Percentiles rank a stretch among this genome's conserved stretches.
Evolutionary conservation across 23 tunicate genomes (phyloP).

Genomic region (Ascidia mentula): DNA sequence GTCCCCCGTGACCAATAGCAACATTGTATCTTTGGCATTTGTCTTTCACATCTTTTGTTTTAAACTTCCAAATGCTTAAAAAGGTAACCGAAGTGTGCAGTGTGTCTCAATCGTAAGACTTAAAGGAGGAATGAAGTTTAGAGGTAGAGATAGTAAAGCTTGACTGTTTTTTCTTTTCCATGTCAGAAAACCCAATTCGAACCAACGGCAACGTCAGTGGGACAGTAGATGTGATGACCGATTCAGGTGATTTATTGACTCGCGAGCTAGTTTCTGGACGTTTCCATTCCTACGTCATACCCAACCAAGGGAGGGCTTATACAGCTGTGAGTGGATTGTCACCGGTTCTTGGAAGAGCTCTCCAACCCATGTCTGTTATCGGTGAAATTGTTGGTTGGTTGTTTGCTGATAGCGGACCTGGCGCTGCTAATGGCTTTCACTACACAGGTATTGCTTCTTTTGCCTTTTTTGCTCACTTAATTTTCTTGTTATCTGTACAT

Average conservation of each 20-base stretch:
- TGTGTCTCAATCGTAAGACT: too few relatives aligned
- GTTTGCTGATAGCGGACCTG: slow-evolving; percentile 41
- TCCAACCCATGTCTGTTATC: slow-evolving; percentile 63
- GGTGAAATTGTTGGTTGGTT: slow-evolving; percentile 84
- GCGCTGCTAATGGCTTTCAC: slow-evolving; percentile 83
- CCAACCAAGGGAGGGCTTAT: slow-evolving; percentile 64
- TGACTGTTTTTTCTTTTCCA: not conserved
- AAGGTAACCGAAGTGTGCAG: too few relatives aligned
- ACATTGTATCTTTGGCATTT: too few relatives aligned
- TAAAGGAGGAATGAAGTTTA: too few relatives aligned
- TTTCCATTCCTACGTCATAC: slow-evolving; percentile 56
- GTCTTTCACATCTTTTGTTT: too few relatives aligned
- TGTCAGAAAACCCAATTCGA: slow-evolving; percentile 48
- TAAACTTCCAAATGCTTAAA: too few relatives aligned
- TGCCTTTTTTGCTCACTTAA: not conserved
- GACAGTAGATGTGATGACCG: slow-evolving; percentile 35
- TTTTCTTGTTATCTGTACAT: too few relatives aligned
- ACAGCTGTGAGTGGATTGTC: slow-evolving; percentile 63
- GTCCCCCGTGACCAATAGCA: too few relatives aligned
- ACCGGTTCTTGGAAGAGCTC: slow-evolving; percentile 40
- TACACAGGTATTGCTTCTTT: slow-evolving; percentile 46
- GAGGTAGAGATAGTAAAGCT: too few relatives aligned
- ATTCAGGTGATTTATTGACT: slow-evolving; percentile 7
- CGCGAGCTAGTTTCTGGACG: slow-evolving; percentile 18
- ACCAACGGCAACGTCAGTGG: slow-evolving; percentile 74